These are phyloP conservation scores for Streblospio benedicti DNA, from an alignment of 1,140 invertebrate species.

Conservation along the genomic window DNA sequence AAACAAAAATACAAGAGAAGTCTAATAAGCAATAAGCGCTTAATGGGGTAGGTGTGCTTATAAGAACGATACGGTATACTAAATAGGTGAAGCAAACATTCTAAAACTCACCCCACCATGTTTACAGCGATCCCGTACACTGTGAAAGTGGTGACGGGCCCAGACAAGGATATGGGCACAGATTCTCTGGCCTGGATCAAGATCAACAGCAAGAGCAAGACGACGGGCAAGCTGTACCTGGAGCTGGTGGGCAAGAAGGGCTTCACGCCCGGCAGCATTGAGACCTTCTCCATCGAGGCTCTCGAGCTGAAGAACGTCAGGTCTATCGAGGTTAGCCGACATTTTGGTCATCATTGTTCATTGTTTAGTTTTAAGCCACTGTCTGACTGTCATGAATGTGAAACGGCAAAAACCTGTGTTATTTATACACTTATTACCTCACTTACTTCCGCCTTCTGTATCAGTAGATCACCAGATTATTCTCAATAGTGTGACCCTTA, in stretches of 20 bases:
- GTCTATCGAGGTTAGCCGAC: constrained; percentile 37
- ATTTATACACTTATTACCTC: too few relatives aligned
- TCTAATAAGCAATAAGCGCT: too few relatives aligned
- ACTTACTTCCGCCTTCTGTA: too few relatives aligned
- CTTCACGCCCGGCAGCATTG: constrained; percentile 41
- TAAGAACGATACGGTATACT: too few relatives aligned
- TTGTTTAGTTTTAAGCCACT: too few relatives aligned
- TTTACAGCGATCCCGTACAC: constrained; percentile 45
- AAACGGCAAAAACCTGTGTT: too few relatives aligned
- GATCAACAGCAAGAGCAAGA: constrained; percentile 32
- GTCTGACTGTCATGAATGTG: not conserved
- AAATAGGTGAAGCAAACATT: too few relatives aligned
- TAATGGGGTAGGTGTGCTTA: too few relatives aligned
- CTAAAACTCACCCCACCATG: too few relatives aligned
- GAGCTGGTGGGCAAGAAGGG: constrained; percentile 35
- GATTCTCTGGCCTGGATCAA: constrained; percentile 41
- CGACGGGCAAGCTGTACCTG: constrained; percentile 36
- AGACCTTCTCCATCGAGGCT: constrained; percentile 44
- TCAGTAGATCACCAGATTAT: too few relatives aligned
- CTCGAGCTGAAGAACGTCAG: constrained; percentile 41
- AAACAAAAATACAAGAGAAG: too few relatives aligned
- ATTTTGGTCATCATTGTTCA: not conserved
- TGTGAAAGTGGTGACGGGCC: constrained; percentile 38
- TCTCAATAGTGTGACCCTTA: too few relatives aligned
- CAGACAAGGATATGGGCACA: constrained; percentile 42